A percentile compares a stretch with the other conserved stretches of the same genome.
These are phyloP conservation scores for Chelonia mydas DNA, from an alignment of 2,797 vertebrate genomes.

Conservation along the genomic window DNA sequence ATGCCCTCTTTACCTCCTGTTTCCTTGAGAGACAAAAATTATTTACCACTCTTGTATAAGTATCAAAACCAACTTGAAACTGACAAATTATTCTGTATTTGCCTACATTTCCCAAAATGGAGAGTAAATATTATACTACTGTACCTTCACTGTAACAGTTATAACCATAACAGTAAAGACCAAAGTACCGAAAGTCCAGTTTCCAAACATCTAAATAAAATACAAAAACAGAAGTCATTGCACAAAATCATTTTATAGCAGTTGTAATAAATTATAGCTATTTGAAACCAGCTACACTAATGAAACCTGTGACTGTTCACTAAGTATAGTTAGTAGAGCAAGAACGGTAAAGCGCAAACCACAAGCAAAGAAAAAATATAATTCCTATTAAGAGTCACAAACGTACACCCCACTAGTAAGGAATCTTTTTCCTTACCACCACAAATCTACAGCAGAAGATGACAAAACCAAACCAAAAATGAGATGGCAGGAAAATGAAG, in stretches of 20 bases:
- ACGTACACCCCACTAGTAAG: not conserved
- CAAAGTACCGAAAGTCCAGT: conserved; percentile 98
- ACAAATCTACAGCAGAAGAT: conserved; percentile 6
- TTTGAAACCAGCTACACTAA: not conserved
- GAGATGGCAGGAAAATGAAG: conserved; percentile 24
- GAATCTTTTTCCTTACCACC: conserved; percentile 5
- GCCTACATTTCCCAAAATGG: not conserved
- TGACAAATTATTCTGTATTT: not conserved
- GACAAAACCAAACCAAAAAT: not conserved
- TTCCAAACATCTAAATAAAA: conserved; percentile 93
- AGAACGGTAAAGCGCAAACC: conserved; percentile 21
- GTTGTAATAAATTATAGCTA: not conserved
- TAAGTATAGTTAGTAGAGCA: conserved; percentile 28
- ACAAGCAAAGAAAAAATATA: not conserved
- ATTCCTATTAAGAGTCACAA: conserved; percentile 9
- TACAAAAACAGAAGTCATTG: conserved; percentile 17
- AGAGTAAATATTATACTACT: not conserved
- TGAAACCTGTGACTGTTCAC: not conserved
- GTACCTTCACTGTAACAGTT: conserved; percentile 97
- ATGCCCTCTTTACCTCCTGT: not conserved
- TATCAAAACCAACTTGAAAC: not conserved
- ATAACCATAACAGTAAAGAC: conserved; percentile 99
- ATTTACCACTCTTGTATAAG: not conserved
- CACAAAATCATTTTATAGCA: not conserved
- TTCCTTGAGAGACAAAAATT: not conserved